phyloP scores from a whole-genome alignment of 92 coral and sea anemone species.

The Umimayanthus chanpuru region DNA sequence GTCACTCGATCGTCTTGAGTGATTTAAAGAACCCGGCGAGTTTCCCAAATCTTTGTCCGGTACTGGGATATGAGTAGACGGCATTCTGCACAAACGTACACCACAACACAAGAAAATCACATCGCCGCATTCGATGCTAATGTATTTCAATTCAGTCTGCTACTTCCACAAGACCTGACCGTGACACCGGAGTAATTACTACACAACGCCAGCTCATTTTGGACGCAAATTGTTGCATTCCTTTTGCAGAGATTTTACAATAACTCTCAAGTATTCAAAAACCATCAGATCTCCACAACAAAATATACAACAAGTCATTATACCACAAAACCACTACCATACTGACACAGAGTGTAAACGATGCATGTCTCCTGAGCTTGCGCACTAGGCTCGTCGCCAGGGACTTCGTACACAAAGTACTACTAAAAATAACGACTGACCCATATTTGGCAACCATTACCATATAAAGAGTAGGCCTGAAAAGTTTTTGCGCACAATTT shows the following conservation, averaged over 20 bases:
- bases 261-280: slow-evolving; percentile 36
- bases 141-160: background rate
- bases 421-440: background rate
- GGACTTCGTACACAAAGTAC: background rate
- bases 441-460: slow-evolving; percentile 41
- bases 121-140: slow-evolving; percentile 19
- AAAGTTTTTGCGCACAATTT: background rate
- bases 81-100: slow-evolving; percentile 56
- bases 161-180: background rate
- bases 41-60: slow-evolving; percentile 78
- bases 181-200: background rate
- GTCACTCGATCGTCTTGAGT: slow-evolving; percentile 73
- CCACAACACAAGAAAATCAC: slow-evolving; percentile 18
- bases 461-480: slow-evolving; percentile 15
- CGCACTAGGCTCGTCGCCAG: slow-evolving; percentile 32
- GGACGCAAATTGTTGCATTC: slow-evolving; percentile 37
- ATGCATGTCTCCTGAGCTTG: slow-evolving; percentile 35
- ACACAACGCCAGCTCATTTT: slow-evolving; percentile 22
- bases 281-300: slow-evolving; percentile 41
- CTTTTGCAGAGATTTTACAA: slow-evolving; percentile 4
- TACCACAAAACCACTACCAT: slow-evolving; percentile 45
- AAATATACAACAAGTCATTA: slow-evolving; percentile 40
- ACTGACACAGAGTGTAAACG: slow-evolving; percentile 31
- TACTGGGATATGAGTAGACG: slow-evolving; percentile 78
- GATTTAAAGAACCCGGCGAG: slow-evolving; percentile 61